Evolutionary conservation across 2,113 vertebrate genomes (phyloP).

Genomic region (Paramormyrops kingsleyae): DNA sequence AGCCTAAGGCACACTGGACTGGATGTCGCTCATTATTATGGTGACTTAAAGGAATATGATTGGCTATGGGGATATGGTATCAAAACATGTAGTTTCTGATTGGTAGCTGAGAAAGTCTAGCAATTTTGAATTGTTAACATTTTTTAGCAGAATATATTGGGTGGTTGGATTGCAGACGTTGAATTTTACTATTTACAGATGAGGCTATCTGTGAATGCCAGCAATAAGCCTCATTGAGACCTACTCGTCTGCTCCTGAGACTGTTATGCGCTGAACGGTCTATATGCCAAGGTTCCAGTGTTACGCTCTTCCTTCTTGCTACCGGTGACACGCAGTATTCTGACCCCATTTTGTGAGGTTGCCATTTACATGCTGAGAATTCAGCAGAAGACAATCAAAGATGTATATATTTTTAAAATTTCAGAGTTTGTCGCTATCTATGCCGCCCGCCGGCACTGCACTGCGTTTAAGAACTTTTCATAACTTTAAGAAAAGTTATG

Average conservation of each 20-base stretch:
- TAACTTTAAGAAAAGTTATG: neutral
- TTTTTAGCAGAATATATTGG: neutral
- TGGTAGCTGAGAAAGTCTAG: neutral
- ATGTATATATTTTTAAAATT: neutral
- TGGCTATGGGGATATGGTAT: neutral
- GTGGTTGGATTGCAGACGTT: neutral
- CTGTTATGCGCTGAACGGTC: neutral
- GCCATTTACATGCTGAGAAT: neutral
- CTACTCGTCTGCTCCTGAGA: neutral
- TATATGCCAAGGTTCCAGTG: neutral
- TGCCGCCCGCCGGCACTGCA: neutral
- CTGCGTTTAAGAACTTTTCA: neutral
- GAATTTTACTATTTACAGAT: neutral
- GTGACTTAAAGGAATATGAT: neutral
- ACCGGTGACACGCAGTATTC: neutral
- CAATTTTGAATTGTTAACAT: neutral
- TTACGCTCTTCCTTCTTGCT: neutral
- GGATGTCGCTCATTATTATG: neutral
- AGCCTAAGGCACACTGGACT: neutral
- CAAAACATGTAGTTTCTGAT: neutral
- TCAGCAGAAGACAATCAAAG: conserved; percentile 9
- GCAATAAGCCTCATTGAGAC: neutral
- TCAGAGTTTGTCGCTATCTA: neutral
- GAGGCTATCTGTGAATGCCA: neutral
- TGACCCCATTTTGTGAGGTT: neutral